These are phyloP conservation scores for Hedychridium roseum DNA, from an alignment of 2,888 invertebrate species.

Conservation along the genomic window DNA sequence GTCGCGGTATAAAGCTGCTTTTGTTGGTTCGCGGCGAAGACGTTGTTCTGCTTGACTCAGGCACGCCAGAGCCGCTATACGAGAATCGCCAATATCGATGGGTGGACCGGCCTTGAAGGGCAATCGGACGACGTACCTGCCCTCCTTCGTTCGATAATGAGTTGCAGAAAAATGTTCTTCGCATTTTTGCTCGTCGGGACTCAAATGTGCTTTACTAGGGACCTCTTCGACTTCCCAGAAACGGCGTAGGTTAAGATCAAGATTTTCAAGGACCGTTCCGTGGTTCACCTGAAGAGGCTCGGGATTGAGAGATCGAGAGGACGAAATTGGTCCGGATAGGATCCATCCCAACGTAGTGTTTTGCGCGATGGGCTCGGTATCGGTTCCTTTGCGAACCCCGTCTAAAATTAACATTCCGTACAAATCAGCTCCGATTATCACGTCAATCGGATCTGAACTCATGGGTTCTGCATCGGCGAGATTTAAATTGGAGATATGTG, in stretches of 20 bases:
- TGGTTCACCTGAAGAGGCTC: neutral
- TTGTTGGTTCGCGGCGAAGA: neutral
- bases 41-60: neutral
- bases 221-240: slow-evolving; percentile 2
- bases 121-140: slow-evolving; percentile 4
- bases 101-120: neutral
- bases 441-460: no score
- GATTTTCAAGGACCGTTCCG: neutral
- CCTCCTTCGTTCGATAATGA: neutral
- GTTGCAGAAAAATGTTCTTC: neutral
- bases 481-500: no score
- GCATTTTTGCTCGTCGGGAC: neutral
- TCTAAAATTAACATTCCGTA: neutral
- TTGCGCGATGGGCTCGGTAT: neutral
- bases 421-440: no score
- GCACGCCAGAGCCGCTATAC: neutral
- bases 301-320: neutral
- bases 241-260: neutral
- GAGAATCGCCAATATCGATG: slow-evolving; percentile 1
- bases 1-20: neutral
- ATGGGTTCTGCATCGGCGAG: no score
- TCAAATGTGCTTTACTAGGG: neutral
- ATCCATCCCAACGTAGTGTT: neutral
- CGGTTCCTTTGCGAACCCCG: neutral
- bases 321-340: neutral